A percentile compares a stretch with the other conserved stretches of the same genome.
phyloP scores from a whole-genome alignment of 2,113 vertebrate genomes.

The Tenebrosternarchus preto region DNA sequence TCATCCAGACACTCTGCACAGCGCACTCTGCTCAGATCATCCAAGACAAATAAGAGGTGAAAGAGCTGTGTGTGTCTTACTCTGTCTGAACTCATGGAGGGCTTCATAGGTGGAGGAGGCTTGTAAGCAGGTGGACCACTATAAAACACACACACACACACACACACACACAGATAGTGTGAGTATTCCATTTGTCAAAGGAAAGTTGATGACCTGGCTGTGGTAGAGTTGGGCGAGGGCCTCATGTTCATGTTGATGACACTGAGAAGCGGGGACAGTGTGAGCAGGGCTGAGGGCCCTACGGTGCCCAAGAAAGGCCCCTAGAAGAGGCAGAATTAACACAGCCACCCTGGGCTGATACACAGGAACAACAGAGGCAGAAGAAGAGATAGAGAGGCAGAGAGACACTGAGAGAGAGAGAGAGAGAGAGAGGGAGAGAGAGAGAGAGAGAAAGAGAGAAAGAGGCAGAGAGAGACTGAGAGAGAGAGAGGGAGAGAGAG shows the following conservation, averaged over 20 bases:
- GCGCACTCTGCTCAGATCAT: no score
- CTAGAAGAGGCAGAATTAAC: no score
- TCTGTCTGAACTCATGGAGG: conserved; percentile 59
- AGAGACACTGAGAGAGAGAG: no score
- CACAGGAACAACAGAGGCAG: no score
- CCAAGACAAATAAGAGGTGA: neutral
- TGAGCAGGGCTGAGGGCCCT: no score
- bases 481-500: neutral
- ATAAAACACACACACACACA: conserved; percentile 46
- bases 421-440: neutral
- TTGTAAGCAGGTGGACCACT: conserved; percentile 85
- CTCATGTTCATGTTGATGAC: no score
- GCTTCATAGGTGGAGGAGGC: conserved; percentile 80
- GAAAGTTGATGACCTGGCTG: neutral
- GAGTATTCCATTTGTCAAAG: neutral
- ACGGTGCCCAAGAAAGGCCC: no score
- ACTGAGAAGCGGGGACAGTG: no score
- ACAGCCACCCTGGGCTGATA: no score
- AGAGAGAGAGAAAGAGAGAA: neutral
- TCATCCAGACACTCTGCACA: no score
- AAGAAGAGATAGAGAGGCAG: no score
- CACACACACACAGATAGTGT: conserved; percentile 19
- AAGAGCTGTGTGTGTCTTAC: conserved; percentile 67
- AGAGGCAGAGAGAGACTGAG: neutral
- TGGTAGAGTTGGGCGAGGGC: no score